Conservation (phyloP, 2,888 invertebrate genomes). For the Pyrrhosoma nymphula region DNA sequence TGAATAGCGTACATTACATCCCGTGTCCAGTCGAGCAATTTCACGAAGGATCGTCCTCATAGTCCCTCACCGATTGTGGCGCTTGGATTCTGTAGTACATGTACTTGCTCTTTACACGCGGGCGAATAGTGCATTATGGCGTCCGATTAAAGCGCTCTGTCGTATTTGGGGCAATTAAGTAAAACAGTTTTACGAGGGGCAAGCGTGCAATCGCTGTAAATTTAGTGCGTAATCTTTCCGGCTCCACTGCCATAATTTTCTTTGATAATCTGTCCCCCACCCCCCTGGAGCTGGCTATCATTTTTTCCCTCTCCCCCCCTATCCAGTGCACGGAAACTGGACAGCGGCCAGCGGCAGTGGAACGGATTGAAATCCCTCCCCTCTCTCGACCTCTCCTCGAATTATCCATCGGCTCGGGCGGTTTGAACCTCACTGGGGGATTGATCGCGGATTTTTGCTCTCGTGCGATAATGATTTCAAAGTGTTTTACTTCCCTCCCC, state of each 20-base stretch:
- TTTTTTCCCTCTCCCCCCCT: background rate
- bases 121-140: background rate
- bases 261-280: background rate
- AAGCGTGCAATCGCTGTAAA: background rate
- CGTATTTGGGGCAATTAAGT: conserved; percentile 32
- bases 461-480: background rate
- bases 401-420: background rate
- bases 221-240: conserved; percentile 30
- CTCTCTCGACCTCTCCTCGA: background rate
- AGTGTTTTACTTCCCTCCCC: background rate
- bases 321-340: background rate
- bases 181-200: background rate
- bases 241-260: background rate
- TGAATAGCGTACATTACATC: background rate
- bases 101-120: background rate
- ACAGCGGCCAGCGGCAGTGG: background rate
- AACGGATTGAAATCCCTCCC: conserved; percentile 13
- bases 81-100: background rate
- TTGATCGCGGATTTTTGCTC: background rate
- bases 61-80: background rate
- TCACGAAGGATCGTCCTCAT: background rate
- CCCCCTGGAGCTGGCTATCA: background rate
- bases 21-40: background rate
- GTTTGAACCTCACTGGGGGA: background rate
- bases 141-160: background rate